Base-by-base conservation (phyloP, 2,113 vertebrate genomes). In the Dinomys branickii region DNA sequence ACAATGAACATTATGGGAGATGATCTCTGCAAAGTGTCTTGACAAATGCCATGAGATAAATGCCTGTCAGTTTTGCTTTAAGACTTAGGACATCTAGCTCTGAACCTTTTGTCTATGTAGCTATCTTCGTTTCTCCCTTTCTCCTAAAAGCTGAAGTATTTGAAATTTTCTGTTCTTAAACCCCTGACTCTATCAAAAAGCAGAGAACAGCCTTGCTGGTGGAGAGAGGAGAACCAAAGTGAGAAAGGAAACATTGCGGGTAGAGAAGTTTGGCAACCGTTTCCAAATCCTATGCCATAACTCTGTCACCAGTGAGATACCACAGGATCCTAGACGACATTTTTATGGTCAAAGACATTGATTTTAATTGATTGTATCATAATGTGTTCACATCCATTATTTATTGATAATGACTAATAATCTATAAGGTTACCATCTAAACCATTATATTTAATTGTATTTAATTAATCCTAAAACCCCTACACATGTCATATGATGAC, bases 71-170 rank as follows among this genome's bases (percentile, higher is more conserved):
- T 4, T 19, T 1, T 19, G 35, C 54, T 4, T 4, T 2, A 1
- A n/a, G 54, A 33, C 41, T 85, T 47, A 38, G 63, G 33, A 52
- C 56, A 0, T 7, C 38, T 4, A 4, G 28, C 22, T 2, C 47
- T 9, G 1, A 47, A 10, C 1, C 0, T 30, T 22, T 7, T 28
- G 22, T 11, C 38, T 19, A 1, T 0, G 6, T 2, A 1, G 5
- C 6, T 2, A 1, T 0, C 56, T 35, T 30, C 28, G 44, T 11
- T 17, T 12, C 47, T 75, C 33, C 35, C 5, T 20, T 44, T 24
- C 41, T 10, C 35, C 13, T 0, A 3, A 41, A 38, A 26, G 71
- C 28, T 22, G 7, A 4, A 19, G 16, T 22, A 1, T 22, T 33
- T 10, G 56, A 5, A 1, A 19, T 13, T 0, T 0, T n/a, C 58